These are phyloP conservation scores for Loxodonta africana DNA, from an alignment of 2,113 vertebrate species.

Conservation along the genomic window DNA sequence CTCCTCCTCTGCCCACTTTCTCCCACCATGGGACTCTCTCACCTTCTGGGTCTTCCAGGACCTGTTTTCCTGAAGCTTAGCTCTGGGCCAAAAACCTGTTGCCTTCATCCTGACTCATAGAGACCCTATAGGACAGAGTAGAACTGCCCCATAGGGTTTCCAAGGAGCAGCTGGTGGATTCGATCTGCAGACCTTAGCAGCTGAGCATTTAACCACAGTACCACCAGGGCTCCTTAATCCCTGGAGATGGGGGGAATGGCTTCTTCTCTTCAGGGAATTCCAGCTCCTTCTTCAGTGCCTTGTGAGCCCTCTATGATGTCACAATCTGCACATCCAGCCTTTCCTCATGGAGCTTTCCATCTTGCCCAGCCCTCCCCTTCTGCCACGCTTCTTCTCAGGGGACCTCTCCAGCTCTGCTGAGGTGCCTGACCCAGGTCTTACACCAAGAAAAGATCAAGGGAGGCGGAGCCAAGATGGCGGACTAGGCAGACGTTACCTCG, in stretches of 20 bases:
- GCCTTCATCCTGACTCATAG: too few relatives aligned
- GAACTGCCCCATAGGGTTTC: too few relatives aligned
- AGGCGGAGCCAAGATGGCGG: too few relatives aligned
- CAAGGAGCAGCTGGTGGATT: too few relatives aligned
- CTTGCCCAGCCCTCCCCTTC: not conserved
- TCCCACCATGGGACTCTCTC: not conserved
- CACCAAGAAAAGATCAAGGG: not conserved
- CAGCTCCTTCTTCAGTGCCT: not conserved
- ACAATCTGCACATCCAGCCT: not conserved
- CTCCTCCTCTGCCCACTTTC: not conserved
- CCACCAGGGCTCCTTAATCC: too few relatives aligned
- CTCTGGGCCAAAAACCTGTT: too few relatives aligned
- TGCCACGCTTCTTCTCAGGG: not conserved
- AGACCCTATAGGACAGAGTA: too few relatives aligned
- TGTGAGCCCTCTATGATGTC: too few relatives aligned
- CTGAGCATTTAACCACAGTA: too few relatives aligned
- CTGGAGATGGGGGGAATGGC: not conserved
- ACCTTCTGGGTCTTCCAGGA: not conserved
- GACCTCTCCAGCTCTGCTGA: not conserved
- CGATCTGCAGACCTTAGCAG: too few relatives aligned
- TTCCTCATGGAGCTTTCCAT: not conserved
- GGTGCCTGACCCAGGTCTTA: not conserved
- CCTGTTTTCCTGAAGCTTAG: not conserved
- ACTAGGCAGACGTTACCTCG: too few relatives aligned
- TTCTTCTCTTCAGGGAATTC: not conserved